phyloP scores from a whole-genome alignment of 2,888 invertebrate species.

The Protonemura montana region DNA sequence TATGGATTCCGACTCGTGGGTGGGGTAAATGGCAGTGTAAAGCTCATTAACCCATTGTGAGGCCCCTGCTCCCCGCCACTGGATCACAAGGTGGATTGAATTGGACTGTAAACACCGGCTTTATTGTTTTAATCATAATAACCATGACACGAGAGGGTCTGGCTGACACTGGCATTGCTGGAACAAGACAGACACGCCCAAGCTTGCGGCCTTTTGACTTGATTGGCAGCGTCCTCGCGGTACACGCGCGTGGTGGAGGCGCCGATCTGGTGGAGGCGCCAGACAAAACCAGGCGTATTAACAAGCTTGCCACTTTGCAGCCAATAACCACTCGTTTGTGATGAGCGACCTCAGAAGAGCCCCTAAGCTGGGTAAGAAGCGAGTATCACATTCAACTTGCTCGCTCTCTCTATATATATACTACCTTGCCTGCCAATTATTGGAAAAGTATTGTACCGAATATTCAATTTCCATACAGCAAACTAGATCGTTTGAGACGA shows the following conservation, averaged over 20 bases:
- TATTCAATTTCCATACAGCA: background rate
- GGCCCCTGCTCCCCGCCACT: background rate
- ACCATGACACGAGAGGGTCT: background rate
- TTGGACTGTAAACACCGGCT: background rate
- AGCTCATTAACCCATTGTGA: too few species aligned
- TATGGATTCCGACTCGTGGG: too few species aligned
- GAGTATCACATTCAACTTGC: too few species aligned
- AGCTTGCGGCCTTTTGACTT: background rate
- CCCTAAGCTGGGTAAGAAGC: too few species aligned
- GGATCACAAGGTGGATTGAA: background rate
- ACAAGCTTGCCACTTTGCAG: too few species aligned
- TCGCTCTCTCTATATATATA: too few species aligned
- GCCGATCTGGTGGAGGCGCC: background rate
- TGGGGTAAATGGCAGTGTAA: too few species aligned
- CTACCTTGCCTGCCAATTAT: background rate
- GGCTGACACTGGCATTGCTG: background rate
- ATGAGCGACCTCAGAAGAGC: too few species aligned
- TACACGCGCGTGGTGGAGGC: background rate
- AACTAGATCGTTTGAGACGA: background rate
- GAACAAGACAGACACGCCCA: background rate
- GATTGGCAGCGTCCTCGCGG: background rate
- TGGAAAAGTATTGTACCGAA: background rate
- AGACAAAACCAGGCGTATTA: background rate
- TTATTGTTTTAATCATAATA: slow-evolving; percentile 7
- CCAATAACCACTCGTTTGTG: too few species aligned